Percentiles rank a stretch among this genome's conserved stretches.
phyloP scores from a whole-genome alignment of 2,797 vertebrate genomes.

The Mionectes olivaceus region DNA sequence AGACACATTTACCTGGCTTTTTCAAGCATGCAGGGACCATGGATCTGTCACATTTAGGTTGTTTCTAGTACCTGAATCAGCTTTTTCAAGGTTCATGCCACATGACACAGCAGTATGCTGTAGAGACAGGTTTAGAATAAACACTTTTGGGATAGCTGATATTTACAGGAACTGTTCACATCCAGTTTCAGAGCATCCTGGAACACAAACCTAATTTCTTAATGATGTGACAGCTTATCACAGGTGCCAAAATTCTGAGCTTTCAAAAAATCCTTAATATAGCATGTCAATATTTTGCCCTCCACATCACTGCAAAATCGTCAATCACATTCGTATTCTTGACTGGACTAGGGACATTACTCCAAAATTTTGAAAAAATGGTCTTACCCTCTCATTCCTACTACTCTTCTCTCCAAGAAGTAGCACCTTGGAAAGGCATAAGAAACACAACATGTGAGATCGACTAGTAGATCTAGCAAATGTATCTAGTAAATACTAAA shows the following conservation, averaged over 20 bases:
- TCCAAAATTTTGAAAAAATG: not conserved
- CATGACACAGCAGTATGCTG: not conserved
- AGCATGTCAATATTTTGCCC: not conserved
- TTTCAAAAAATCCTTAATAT: not conserved
- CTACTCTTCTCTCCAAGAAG: not conserved
- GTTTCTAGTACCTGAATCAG: not conserved
- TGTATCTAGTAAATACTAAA: not conserved
- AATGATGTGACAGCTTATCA: not conserved
- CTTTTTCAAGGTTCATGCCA: not conserved
- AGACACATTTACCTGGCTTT: not conserved
- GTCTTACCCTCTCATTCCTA: not conserved
- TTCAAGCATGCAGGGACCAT: not conserved
- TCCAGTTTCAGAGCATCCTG: not conserved
- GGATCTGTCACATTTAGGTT: not conserved
- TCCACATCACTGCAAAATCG: not conserved
- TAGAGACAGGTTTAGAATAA: not conserved
- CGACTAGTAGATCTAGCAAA: not conserved
- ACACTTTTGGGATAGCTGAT: not conserved
- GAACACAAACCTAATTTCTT: not conserved
- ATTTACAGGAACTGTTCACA: not conserved
- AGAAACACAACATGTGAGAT: not conserved
- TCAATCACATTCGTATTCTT: not conserved
- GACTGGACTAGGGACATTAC: not conserved
- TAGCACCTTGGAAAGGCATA: not conserved
- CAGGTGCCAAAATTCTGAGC: not conserved